Evolutionary conservation across 2,113 vertebrate genomes (phyloP).

Genomic region (Romanogobio albipinnatus): DNA sequence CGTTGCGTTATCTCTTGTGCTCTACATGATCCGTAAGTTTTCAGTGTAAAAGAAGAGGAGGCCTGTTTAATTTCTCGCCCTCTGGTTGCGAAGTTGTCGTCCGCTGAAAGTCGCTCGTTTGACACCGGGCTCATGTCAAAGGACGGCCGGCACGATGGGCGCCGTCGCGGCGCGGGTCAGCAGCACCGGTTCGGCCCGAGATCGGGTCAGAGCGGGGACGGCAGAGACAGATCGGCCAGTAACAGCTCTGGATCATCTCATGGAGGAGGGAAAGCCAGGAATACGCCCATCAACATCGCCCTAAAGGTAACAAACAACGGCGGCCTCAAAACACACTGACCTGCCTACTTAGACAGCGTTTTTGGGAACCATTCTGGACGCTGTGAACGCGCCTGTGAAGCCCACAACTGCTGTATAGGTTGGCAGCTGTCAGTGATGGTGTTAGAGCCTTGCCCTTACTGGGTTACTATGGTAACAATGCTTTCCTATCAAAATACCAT

Average conservation of each 20-base stretch:
- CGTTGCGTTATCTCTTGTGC: background rate
- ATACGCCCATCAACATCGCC: constrained; percentile 61
- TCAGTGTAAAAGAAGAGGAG: constrained; percentile 43
- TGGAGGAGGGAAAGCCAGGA: constrained; percentile 79
- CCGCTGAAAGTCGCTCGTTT: background rate
- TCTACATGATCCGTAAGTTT: background rate
- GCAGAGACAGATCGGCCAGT: constrained; percentile 80
- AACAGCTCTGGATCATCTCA: constrained; percentile 82
- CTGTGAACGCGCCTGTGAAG: background rate
- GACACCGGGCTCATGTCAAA: constrained; percentile 74
- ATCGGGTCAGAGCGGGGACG: constrained; percentile 72
- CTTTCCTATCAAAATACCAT: background rate
- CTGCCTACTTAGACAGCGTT: background rate
- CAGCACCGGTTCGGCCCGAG: constrained; percentile 75
- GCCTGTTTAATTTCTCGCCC: constrained; percentile 48
- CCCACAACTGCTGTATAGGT: background rate
- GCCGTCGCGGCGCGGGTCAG: constrained; percentile 76
- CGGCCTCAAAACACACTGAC: background rate
- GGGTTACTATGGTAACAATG: constrained; percentile 14
- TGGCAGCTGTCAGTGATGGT: background rate
- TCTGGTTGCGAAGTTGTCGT: background rate
- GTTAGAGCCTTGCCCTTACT: background rate
- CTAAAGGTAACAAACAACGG: constrained; percentile 69
- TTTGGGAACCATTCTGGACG: background rate
- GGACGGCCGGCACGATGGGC: constrained; percentile 77